These are phyloP conservation scores for Syngnathus scovelli DNA, from an alignment of 2,113 vertebrate species.

Conservation along the genomic window DNA sequence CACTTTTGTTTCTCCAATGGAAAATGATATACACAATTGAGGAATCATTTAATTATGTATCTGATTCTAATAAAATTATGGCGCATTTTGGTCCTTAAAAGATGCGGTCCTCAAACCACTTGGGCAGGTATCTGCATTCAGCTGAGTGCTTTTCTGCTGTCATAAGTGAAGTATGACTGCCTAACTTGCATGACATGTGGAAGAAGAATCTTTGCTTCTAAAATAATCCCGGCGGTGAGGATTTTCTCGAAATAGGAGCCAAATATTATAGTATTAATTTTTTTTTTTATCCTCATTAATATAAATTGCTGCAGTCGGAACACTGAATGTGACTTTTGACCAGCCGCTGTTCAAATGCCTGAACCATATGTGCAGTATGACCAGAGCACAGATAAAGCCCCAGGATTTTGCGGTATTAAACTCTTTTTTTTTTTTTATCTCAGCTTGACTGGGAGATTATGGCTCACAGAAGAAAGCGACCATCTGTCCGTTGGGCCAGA, in stretches of 20 bases:
- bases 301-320: neutral
- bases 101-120: neutral
- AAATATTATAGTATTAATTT: neutral
- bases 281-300: neutral
- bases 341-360: slow-evolving; percentile 67
- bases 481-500: slow-evolving; percentile 72
- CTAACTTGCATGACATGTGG: neutral
- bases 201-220: neutral
- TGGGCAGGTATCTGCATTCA: neutral
- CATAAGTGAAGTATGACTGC: neutral
- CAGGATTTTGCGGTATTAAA: slow-evolving; percentile 75
- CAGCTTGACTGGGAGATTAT: slow-evolving; percentile 82
- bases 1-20: neutral
- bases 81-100: neutral
- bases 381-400: slow-evolving; percentile 73
- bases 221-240: neutral
- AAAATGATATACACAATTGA: neutral
- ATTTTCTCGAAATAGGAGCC: neutral
- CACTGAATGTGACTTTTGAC: slow-evolving; percentile 15
- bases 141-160: neutral
- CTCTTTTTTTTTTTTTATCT: slow-evolving; percentile 82
- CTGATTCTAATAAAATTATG: too few relatives aligned
- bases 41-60: neutral
- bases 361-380: slow-evolving; percentile 73
- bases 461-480: slow-evolving; percentile 75